phyloP scores from a whole-genome alignment of 2,888 invertebrate species.

The Oxytorus armatus region DNA sequence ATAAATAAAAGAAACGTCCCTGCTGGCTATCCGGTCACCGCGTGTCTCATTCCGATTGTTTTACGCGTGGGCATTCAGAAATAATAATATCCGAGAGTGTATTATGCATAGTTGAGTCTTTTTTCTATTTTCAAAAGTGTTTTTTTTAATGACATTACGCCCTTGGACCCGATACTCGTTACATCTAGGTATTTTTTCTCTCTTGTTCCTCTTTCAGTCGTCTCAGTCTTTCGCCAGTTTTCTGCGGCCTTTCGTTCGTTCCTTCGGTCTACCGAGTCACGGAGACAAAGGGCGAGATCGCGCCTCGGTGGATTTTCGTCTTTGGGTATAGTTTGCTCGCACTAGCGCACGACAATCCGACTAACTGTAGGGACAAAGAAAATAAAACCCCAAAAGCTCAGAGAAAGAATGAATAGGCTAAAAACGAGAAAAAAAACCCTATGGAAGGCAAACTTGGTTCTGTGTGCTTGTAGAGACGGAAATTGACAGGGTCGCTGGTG shows the following conservation, averaged over 20 bases:
- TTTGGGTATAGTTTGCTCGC: neutral
- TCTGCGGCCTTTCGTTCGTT: slow-evolving; percentile 4
- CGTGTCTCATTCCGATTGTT: slow-evolving; percentile 21
- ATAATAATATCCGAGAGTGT: slow-evolving; percentile 2
- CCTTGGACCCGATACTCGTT: slow-evolving; percentile 11
- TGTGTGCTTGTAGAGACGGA: neutral
- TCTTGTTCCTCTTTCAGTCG: neutral
- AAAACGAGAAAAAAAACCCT: slow-evolving; percentile 1
- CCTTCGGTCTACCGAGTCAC: slow-evolving; percentile 9
- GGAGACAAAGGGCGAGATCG: slow-evolving; percentile 11
- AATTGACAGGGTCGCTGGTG: neutral
- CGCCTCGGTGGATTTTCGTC: slow-evolving; percentile 8
- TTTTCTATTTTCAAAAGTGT: neutral
- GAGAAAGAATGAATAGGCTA: neutral
- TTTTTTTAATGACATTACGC: slow-evolving; percentile 2
- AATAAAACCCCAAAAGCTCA: slow-evolving; percentile 1
- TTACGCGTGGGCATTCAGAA: slow-evolving; percentile 3
- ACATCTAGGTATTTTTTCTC: too few species aligned
- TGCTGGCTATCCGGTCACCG: slow-evolving; percentile 17
- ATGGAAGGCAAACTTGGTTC: slow-evolving; percentile 8
- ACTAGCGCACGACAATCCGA: slow-evolving; percentile 8
- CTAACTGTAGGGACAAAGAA: neutral
- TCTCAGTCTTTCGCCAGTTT: neutral
- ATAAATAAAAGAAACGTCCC: slow-evolving; percentile 22
- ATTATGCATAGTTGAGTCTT: neutral